These are phyloP conservation scores for Eristalis arbustorum DNA, from an alignment of 2,888 invertebrate genomes.

Conservation along the genomic window DNA sequence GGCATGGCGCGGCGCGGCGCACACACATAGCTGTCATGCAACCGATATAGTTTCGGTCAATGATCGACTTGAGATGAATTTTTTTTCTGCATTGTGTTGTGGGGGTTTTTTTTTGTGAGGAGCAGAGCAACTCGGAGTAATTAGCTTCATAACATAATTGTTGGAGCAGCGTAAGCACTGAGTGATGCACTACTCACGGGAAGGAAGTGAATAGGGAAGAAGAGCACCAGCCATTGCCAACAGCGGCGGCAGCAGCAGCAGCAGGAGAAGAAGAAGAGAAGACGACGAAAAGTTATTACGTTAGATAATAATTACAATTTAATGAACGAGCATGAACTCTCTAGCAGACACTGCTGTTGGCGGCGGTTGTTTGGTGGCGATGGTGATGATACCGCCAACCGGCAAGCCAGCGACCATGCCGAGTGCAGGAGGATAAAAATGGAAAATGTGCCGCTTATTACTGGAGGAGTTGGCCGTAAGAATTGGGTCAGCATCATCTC, in stretches of 20 bases:
- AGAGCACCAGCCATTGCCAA: not conserved
- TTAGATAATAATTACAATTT: constrained; percentile 72
- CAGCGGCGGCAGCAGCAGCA: not conserved
- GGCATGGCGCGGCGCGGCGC: constrained; percentile 59
- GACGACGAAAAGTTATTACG: constrained; percentile 61
- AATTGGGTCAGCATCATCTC: constrained; percentile 61
- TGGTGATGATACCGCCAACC: not conserved
- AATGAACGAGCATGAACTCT: constrained; percentile 73
- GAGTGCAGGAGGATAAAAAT: not conserved
- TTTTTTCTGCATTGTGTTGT: constrained; percentile 3
- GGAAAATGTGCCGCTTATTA: constrained; percentile 43
- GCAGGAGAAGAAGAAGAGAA: constrained; percentile 6
- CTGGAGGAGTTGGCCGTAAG: constrained; percentile 56
- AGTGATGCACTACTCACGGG: constrained; percentile 63
- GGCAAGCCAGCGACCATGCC: not conserved
- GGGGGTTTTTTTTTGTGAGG: not conserved
- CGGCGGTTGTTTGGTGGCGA: not conserved
- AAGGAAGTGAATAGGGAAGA: constrained; percentile 50
- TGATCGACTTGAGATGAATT: constrained; percentile 63
- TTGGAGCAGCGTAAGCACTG: constrained; percentile 57
- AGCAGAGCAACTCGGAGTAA: constrained; percentile 53
- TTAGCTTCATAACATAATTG: constrained; percentile 70
- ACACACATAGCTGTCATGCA: constrained; percentile 67
- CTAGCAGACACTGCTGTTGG: constrained; percentile 39
- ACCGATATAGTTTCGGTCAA: constrained; percentile 71